Percentiles rank a stretch among this genome's conserved stretches.
phyloP scores from a whole-genome alignment of 2,797 vertebrate species.

The Accipiter minullus region DNA sequence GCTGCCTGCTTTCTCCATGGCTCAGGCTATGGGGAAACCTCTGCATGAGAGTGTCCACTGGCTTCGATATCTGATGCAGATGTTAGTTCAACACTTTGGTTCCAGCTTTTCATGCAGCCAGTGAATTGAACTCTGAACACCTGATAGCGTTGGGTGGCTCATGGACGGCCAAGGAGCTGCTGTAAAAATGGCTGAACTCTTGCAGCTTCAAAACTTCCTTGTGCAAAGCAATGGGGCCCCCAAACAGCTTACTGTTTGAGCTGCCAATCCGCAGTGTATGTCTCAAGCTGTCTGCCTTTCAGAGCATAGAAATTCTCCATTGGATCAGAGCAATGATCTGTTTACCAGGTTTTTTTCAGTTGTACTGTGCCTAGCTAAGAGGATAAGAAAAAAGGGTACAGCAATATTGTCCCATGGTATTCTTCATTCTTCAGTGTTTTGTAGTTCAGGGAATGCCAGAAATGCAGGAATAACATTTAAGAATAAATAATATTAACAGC shows the following conservation, averaged over 20 bases:
- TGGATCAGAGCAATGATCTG: neutral
- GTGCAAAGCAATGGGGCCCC: neutral
- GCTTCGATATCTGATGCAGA: neutral
- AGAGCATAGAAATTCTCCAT: neutral
- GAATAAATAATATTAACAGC: neutral
- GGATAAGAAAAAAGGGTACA: neutral
- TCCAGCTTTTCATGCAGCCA: neutral
- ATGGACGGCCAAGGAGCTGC: neutral
- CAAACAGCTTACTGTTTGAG: neutral
- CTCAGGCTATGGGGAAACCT: neutral
- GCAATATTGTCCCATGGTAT: neutral
- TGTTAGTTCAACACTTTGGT: neutral
- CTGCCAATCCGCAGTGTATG: rapidly evolving
- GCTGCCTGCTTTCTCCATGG: neutral
- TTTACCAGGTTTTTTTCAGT: neutral
- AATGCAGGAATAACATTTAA: neutral
- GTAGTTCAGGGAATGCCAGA: neutral
- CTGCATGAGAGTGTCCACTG: neutral
- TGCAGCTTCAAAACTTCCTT: neutral
- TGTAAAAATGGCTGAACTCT: neutral
- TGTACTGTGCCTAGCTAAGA: neutral
- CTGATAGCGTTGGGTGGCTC: neutral
- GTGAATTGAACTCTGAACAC: neutral
- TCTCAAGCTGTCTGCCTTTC: neutral
- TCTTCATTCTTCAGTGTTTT: neutral